Conservation (phyloP, 2,888 invertebrate genomes). For the Melieria crassipennis region DNA sequence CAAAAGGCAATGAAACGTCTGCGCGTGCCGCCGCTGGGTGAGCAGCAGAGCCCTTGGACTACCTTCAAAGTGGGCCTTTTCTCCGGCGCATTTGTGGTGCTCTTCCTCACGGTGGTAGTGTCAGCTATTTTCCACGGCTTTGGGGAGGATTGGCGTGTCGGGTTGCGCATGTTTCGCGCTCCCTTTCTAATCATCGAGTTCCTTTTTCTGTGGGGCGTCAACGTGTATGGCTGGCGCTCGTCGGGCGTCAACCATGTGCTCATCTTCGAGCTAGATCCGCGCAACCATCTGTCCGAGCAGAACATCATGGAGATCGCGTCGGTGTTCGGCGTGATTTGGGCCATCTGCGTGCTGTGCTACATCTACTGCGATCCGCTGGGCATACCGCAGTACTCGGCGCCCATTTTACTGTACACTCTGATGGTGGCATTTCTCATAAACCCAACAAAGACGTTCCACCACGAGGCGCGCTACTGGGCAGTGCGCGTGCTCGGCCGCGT, state of each 20-base stretch:
- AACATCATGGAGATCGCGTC: conserved; percentile 81
- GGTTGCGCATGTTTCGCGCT: conserved; percentile 81
- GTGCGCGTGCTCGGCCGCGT: conserved; percentile 70
- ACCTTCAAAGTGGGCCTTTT: conserved; percentile 87
- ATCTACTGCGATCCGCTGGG: conserved; percentile 73
- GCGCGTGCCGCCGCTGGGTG: conserved; percentile 85
- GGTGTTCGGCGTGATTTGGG: conserved; percentile 81
- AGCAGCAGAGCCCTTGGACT: conserved; percentile 83
- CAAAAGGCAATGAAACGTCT: conserved; percentile 88
- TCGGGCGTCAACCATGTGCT: conserved; percentile 86
- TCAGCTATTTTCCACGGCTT: conserved; percentile 70
- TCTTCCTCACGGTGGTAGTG: conserved; percentile 76
- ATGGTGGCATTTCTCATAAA: conserved; percentile 79
- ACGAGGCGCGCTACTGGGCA: conserved; percentile 82
- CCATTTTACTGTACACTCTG: conserved; percentile 74
- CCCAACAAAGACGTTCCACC: conserved; percentile 79
- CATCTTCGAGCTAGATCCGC: conserved; percentile 83
- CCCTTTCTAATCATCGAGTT: conserved; percentile 80
- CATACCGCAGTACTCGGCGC: conserved; percentile 81
- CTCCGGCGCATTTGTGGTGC: conserved; percentile 82
- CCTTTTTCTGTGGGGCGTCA: conserved; percentile 80
- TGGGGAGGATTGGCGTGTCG: conserved; percentile 73
- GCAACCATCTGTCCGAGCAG: conserved; percentile 80
- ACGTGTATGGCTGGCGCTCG: conserved; percentile 84
- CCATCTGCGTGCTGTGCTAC: conserved; percentile 74